Evolutionary conservation across 2,797 vertebrate genomes (phyloP).

Genomic region (Acomys russatus): DNA sequence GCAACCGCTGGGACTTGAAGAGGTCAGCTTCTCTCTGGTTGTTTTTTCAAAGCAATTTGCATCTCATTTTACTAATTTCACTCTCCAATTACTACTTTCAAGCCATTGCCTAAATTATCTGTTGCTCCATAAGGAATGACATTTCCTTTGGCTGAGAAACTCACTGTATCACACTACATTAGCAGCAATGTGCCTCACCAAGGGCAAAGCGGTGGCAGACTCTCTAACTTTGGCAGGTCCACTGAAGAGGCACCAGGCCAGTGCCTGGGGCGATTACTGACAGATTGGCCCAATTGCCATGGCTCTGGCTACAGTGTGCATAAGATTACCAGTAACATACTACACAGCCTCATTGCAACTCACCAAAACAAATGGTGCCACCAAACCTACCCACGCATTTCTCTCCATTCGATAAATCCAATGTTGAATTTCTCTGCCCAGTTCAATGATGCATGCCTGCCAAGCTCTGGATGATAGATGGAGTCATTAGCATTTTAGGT

Average conservation of each 20-base stretch:
- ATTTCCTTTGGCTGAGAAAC: conserved; percentile 85
- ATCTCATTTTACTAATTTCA: conserved; percentile 88
- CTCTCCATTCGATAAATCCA: conserved; percentile 43
- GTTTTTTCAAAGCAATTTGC: conserved; percentile 85
- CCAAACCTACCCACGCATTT: conserved; percentile 73
- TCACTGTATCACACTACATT: conserved; percentile 80
- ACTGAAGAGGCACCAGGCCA: conserved; percentile 82
- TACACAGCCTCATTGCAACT: conserved; percentile 80
- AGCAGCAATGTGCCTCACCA: conserved; percentile 82
- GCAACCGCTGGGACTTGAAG: conserved; percentile 77
- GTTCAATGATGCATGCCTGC: conserved; percentile 78
- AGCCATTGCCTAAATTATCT: conserved; percentile 89
- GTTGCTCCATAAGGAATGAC: conserved; percentile 85
- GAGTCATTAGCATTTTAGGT: conserved; percentile 88
- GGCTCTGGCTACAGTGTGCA: conserved; percentile 81
- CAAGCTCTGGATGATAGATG: conserved; percentile 88
- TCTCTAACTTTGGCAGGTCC: conserved; percentile 84
- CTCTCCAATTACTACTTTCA: conserved; percentile 87
- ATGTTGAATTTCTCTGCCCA: conserved; percentile 82
- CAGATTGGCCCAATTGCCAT: conserved; percentile 83
- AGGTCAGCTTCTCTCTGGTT: conserved; percentile 75
- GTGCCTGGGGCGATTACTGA: conserved; percentile 79
- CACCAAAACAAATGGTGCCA: conserved; percentile 83
- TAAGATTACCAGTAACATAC: conserved; percentile 79
- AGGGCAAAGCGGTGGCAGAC: conserved; percentile 76